Evolutionary conservation across 2,113 vertebrate species (phyloP).

Genomic region (Chaetodon trifascialis): DNA sequence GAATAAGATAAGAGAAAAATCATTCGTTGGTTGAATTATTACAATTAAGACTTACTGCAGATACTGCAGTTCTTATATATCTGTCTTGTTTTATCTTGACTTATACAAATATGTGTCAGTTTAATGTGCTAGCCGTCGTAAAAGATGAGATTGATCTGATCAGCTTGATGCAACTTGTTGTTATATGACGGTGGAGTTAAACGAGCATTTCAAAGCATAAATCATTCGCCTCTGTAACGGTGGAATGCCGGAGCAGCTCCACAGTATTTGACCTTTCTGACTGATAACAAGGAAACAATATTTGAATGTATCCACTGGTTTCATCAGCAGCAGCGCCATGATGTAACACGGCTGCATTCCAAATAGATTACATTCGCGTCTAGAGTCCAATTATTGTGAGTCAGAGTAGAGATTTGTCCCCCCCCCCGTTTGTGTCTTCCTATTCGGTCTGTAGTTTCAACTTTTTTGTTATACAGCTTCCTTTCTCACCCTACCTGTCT

Average conservation of each 20-base stretch:
- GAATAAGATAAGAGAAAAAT: not conserved
- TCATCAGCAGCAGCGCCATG: not conserved
- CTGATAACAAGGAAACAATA: not conserved
- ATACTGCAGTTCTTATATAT: not conserved
- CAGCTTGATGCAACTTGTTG: not conserved
- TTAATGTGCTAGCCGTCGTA: not conserved
- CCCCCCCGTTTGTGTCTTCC: not conserved
- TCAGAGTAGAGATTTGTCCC: not conserved
- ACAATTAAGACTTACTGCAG: not conserved
- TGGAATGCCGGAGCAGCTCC: not conserved
- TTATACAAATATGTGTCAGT: not conserved
- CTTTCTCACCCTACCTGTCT: not conserved
- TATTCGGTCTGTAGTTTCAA: conserved; percentile 3
- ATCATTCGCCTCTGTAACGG: not conserved
- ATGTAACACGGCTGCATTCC: not conserved
- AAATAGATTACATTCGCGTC: not conserved
- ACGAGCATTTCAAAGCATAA: not conserved
- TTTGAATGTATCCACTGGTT: not conserved
- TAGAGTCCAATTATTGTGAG: not conserved
- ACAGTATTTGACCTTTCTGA: conserved; percentile 1
- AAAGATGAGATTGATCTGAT: not conserved
- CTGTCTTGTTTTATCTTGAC: not conserved
- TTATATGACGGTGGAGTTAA: not conserved
- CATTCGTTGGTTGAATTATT: not conserved
- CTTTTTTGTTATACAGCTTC: not conserved